Evolutionary conservation across 2,113 vertebrate genomes (phyloP), one percentile per base, ranked within the genome.

Genomic region (Bujurquina vittata): DNA sequence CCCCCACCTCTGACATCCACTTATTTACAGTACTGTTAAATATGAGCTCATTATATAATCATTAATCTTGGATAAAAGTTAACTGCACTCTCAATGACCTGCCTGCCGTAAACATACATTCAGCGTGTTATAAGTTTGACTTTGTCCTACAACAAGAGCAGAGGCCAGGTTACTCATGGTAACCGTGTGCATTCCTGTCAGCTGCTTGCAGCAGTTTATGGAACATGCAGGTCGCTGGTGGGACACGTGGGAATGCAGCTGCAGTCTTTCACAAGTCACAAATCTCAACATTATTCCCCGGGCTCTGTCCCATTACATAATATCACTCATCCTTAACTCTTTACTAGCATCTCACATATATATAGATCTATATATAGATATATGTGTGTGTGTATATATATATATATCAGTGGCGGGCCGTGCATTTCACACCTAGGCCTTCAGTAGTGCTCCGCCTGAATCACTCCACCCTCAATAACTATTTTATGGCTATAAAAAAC

Each of bases 221-320:
- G 73, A 87, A 88, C 80, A 80, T 29, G 80, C 61, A 75, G 56
- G 72, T 62, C 76, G 49, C 57, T 17, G 85, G 59, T 79, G 74
- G 77, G 85, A 85, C 61, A 1, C 40, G 84, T 69, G 83, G 81
- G 90, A 94, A 90, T 85, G 88, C 59, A 65, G 62, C 88, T 74
- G 87, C 82, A 90, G 77, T 85, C 75, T 84, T 83, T 92, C 88
- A 86, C 88, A 77, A 81, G 87, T 89, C 73, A 54, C 84, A 89
- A 81, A 89, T 90, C 83, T 90, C 40, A 37, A 83, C 79, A 85
- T 91, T 93, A 89, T 92, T 91, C 87, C 88, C 88, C 80, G 58
- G 81, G 40, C 40, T 52, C 7, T 3, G 57, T 86, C 54, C 26
- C 80, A 56, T 89, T 90, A 75, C 80, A 87, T 72, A 67, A 60